A percentile compares a stretch with the other conserved stretches of the same genome.
phyloP scores from a whole-genome alignment of 2,888 invertebrate species.

The Calephelis perditalis region DNA sequence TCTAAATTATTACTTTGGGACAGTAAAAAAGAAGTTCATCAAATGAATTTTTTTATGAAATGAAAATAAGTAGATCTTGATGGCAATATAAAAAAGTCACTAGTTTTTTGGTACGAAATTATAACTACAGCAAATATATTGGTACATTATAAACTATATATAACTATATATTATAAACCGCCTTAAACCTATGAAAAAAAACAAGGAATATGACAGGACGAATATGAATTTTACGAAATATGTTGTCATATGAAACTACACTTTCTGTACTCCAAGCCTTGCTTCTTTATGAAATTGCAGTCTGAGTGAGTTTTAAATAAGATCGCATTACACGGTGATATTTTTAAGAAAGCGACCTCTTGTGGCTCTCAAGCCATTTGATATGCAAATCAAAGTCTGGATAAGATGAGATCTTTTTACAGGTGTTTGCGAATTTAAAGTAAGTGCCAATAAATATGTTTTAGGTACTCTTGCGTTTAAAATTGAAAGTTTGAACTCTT shows the following conservation, averaged over 20 bases:
- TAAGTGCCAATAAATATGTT: constrained; percentile 14
- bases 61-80: too few relatives aligned
- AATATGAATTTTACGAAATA: too few relatives aligned
- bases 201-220: too few relatives aligned
- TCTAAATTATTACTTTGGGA: too few relatives aligned
- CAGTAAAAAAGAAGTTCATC: constrained; percentile 11
- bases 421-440: constrained; percentile 19
- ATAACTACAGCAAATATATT: too few relatives aligned
- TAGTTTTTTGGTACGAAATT: too few relatives aligned
- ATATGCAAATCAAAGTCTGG: constrained; percentile 48
- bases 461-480: background rate
- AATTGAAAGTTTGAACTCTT: background rate
- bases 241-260: constrained; percentile 30
- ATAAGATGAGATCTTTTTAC: constrained; percentile 35
- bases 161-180: too few relatives aligned
- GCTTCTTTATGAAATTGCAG: constrained; percentile 44
- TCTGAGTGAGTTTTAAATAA: constrained; percentile 61
- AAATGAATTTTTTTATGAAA: too few relatives aligned
- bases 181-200: too few relatives aligned
- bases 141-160: too few relatives aligned
- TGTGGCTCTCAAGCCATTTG: constrained; percentile 43
- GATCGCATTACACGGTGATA: constrained; percentile 39
- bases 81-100: too few relatives aligned
- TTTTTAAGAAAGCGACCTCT: constrained; percentile 44
- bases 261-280: constrained; percentile 30